These are phyloP conservation scores for Stegophylla sp. DNA, from an alignment of 2,888 invertebrate species.

Conservation along the genomic window DNA sequence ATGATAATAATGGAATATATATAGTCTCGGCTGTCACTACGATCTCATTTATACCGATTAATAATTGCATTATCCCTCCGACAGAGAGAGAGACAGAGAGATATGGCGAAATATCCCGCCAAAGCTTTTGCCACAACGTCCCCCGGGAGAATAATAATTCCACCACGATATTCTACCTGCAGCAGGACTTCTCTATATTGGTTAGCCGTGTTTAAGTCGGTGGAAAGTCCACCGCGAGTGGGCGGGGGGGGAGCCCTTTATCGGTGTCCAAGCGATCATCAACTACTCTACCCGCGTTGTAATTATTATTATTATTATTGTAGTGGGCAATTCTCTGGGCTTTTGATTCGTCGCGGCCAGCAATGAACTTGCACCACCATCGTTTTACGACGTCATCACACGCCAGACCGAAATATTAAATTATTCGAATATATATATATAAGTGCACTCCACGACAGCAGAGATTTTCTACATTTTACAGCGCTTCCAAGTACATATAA, in stretches of 20 bases:
- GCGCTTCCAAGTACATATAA: too few relatives aligned
- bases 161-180: neutral
- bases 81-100: too few relatives aligned
- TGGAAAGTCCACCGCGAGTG: neutral
- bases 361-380: too few relatives aligned
- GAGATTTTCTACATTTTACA: too few relatives aligned
- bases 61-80: constrained; percentile 40
- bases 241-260: too few relatives aligned
- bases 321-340: too few relatives aligned
- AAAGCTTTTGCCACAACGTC: neutral
- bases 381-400: constrained; percentile 5
- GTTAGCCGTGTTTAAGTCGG: neutral
- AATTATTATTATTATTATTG: too few relatives aligned
- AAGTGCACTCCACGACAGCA: too few relatives aligned
- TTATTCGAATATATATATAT: too few relatives aligned
- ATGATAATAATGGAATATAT: constrained; percentile 28
- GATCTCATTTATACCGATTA: constrained; percentile 42
- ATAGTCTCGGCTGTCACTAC: constrained; percentile 11
- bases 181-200: neutral
- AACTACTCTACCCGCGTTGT: too few relatives aligned
- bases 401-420: neutral
- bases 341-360: too few relatives aligned
- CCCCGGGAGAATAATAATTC: neutral
- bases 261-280: neutral
- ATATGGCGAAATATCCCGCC: constrained; percentile 6